Conservation (phyloP, 2,888 invertebrate species). For the Cyclophora albipunctata region DNA sequence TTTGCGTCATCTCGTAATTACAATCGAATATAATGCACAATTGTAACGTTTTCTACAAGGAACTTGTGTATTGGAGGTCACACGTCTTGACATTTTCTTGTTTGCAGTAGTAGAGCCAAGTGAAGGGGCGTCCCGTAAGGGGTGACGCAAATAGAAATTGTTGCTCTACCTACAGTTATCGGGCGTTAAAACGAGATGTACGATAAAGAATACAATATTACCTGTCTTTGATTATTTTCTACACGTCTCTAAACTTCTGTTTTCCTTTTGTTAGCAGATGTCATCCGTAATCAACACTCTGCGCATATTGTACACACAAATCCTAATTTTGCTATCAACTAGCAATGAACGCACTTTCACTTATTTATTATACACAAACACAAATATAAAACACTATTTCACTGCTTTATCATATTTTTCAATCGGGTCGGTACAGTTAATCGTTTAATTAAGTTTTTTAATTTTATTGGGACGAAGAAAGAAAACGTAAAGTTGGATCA, state of each 20-base stretch:
- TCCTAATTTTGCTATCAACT: slow-evolving; percentile 43
- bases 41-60: slow-evolving; percentile 13
- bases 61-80: slow-evolving; percentile 60
- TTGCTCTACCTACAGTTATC: no score
- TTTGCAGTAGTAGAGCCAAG: slow-evolving; percentile 37
- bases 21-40: no score
- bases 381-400: slow-evolving; percentile 31
- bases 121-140: slow-evolving; percentile 47
- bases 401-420: slow-evolving; percentile 34
- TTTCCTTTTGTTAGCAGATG: slow-evolving; percentile 67
- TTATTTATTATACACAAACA: slow-evolving; percentile 30
- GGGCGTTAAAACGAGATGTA: neutral
- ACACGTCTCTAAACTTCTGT: slow-evolving; percentile 39
- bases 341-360: slow-evolving; percentile 30
- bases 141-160: slow-evolving; percentile 22
- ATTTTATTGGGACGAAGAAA: no score
- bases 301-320: slow-evolving; percentile 65
- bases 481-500: no score
- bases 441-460: no score
- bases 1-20: no score
- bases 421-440: slow-evolving; percentile 18
- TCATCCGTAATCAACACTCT: slow-evolving; percentile 69
- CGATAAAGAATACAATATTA: slow-evolving; percentile 24
- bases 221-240: slow-evolving; percentile 31
- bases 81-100: slow-evolving; percentile 62